Evolutionary conservation across 1,140 invertebrate species (phyloP), one percentile per base, ranked within the genome.

Genomic region (Drosophila auraria): DNA sequence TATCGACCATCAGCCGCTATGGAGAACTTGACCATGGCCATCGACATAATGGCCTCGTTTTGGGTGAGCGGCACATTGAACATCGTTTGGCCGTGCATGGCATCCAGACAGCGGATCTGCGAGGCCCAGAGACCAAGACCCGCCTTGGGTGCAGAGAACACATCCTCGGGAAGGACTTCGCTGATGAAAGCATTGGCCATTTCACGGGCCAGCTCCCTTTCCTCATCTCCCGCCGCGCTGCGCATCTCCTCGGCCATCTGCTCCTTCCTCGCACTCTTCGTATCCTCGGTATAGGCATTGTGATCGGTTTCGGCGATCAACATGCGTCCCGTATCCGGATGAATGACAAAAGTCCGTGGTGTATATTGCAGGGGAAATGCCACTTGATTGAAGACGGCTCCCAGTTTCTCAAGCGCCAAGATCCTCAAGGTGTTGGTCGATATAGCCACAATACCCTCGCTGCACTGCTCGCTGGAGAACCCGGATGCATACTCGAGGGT

Each of bases 381-480:
- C 23, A 97, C 95, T 93, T 99, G 98, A 94, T 99, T 99, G 91
- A 99, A 99, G 5, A 99, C 98, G 0, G 98, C 98, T 1, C 99
- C 99, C 0, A 99, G 94, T 93, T 99, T 99, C 93, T 99, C 99
- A 15, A 99, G 94, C 0, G 99, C 98, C 90, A 99, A 95, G 95
- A 99, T 99, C 77, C 98, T 95, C 30, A 99, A 94, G 0, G 99
- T 99, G 87, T 99, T 99, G 1, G 97, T 97, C 0, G 98, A 99
- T 93, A 99, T 99, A 1, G 99, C 99, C 8, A 99, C 99, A 79
- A 99, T 99, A 78, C 99, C 99, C 94, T 99, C 99, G 1, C 98
- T 98, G 95, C 99, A 99, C 93, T 99, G 99, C 93, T 99, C 99
- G 68, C 94, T 91, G 78, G 94, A 93, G 61, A 92, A 99, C 12